Percentiles rank a stretch among this genome's conserved stretches.
Evolutionary conservation across 1,140 invertebrate genomes (phyloP).

Genomic region (Trissolcus basalis): DNA sequence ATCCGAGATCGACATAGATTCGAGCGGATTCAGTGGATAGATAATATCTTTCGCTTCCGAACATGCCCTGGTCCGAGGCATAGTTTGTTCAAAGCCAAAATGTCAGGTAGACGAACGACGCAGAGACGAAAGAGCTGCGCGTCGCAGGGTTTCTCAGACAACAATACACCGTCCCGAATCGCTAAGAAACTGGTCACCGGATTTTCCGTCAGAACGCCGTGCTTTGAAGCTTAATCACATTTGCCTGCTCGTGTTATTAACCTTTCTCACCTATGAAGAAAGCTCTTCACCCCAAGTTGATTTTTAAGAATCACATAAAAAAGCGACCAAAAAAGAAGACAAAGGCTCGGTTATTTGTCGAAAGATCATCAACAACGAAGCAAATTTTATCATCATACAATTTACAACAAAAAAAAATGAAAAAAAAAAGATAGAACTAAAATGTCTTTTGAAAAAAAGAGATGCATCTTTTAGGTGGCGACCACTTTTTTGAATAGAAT

Average conservation of each 20-base stretch:
- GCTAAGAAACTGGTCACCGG: constrained; percentile 14
- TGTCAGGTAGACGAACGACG: constrained; percentile 65
- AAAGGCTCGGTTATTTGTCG: no score
- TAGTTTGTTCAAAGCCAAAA: constrained; percentile 58
- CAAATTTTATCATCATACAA: no score
- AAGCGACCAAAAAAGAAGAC: not conserved
- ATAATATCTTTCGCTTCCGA: constrained; percentile 66
- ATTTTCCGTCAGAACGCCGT: constrained; percentile 20
- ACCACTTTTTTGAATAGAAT: no score
- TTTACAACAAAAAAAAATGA: no score
- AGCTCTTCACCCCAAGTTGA: not conserved
- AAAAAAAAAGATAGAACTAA: no score
- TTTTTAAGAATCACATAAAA: not conserved
- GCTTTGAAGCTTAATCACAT: constrained; percentile 27
- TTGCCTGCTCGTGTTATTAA: constrained; percentile 32
- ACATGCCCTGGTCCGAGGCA: constrained; percentile 45
- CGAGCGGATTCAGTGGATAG: constrained; percentile 65
- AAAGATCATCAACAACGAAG: no score
- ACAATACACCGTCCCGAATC: constrained; percentile 40
- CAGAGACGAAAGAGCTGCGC: constrained; percentile 29
- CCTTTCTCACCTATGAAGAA: constrained; percentile 38
- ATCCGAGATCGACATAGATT: constrained; percentile 65
- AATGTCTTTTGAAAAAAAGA: no score
- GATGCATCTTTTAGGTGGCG: no score
- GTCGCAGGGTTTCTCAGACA: constrained; percentile 58